Evolutionary conservation across 2,797 vertebrate species (phyloP), one percentile per base, ranked within the genome.

Genomic region (Sebastes oblongus): DNA sequence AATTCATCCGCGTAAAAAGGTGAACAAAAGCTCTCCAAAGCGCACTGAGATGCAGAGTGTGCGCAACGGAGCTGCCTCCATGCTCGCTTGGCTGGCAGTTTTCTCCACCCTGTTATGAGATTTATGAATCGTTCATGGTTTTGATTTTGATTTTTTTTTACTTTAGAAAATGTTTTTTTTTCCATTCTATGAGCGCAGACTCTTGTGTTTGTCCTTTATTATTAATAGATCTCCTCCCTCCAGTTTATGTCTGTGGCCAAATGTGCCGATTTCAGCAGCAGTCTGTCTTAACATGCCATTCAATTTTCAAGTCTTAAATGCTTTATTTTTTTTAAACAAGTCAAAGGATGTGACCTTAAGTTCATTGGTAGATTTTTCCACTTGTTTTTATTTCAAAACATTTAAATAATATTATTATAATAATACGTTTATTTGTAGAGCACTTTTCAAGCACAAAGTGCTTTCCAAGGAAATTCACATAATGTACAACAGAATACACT

Each of bases 1-100:
- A 77, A 80, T 67, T 62, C 70, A 36, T 64, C 91, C 90, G 95
- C 95, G 95, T 96, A 96, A 96, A 95, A 83, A 59, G 75, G 85
- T 82, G 36, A 10, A 85, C 86, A 72, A 81, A 79, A 86, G 50
- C 88, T 95, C 87, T 92, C 95, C 94, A 93, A 85, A 71, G 92
- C 95, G 93, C 95, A 87, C 89, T 14, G 62, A 71, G 29, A 58
- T 64, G 77, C 75, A 8, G 6, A 8, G 6, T 24, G 82, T 86
- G 93, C 92, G 93, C 89, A 91, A 82, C 32, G 58, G 64, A 72
- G 75, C 67, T 11, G 54, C 34, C 27, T 69, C n/a, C 3, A 3
- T 10, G 7, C 10, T 46, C 34, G 10, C 32, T 6, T 64, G n/a
- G 27, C 24, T 6, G 8, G 8, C 20, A 22, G 0, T 36, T 69